Evolutionary conservation across 2,113 vertebrate genomes (phyloP).

Genomic region (Nerophis ophidion): DNA sequence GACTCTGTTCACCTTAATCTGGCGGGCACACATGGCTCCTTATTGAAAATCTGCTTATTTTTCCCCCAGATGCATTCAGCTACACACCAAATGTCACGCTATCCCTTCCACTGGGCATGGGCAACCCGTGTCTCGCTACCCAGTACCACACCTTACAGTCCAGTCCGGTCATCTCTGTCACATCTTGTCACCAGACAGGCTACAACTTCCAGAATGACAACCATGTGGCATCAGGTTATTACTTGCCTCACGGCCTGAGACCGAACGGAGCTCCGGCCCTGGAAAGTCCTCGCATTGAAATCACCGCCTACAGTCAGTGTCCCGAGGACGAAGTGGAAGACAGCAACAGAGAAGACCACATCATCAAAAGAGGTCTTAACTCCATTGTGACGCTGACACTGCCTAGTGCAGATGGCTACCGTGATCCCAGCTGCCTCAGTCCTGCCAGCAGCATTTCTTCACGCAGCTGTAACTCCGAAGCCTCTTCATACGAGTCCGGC

Average conservation of each 20-base stretch:
- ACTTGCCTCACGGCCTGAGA: constrained; percentile 74
- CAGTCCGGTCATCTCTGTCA: constrained; percentile 79
- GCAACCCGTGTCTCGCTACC: constrained; percentile 79
- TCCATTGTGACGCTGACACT: constrained; percentile 87
- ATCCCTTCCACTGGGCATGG: constrained; percentile 80
- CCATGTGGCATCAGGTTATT: constrained; percentile 74
- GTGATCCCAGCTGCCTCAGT: constrained; percentile 90
- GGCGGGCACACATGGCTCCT: background rate
- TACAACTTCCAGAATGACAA: constrained; percentile 78
- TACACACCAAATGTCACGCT: constrained; percentile 81
- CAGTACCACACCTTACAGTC: constrained; percentile 88
- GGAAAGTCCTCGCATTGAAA: constrained; percentile 95
- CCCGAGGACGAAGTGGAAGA: constrained; percentile 83
- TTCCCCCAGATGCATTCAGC: constrained; percentile 84
- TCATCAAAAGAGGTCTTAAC: constrained; percentile 76
- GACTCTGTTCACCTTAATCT: constrained; percentile 1
- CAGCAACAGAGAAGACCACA: constrained; percentile 64
- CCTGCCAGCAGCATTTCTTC: constrained; percentile 94
- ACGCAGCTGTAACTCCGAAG: constrained; percentile 93
- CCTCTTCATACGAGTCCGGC: constrained; percentile 91
- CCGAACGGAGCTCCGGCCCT: constrained; percentile 82
- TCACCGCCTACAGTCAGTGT: constrained; percentile 88
- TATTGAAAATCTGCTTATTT: constrained; percentile 14
- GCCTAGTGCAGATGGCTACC: constrained; percentile 85
- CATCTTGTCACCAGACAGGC: constrained; percentile 77